Evolutionary conservation across 2,113 vertebrate species (phyloP).

Genomic region (Protobothrops flavoviridis): DNA sequence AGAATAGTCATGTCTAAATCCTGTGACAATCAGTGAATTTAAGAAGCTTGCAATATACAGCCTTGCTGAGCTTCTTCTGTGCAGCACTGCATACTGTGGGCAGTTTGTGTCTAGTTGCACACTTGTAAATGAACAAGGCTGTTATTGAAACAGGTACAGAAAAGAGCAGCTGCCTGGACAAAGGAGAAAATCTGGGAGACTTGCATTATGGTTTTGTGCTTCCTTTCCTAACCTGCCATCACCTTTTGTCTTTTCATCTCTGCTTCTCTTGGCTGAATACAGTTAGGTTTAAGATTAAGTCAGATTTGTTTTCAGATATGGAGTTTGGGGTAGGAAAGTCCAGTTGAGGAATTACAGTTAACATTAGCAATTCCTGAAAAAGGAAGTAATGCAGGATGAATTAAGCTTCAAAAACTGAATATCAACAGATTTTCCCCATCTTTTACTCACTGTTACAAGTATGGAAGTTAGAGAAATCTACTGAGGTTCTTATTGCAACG

Average conservation of each 20-base stretch:
- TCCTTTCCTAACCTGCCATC: neutral
- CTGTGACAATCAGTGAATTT: neutral
- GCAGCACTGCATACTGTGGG: neutral
- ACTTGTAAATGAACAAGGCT: neutral
- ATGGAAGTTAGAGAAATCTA: neutral
- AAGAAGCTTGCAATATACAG: neutral
- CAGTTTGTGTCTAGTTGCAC: neutral
- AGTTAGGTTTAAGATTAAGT: neutral
- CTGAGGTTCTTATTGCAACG: neutral
- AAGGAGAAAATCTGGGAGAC: neutral
- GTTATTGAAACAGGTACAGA: neutral
- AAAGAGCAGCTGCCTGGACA: neutral
- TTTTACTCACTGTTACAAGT: neutral
- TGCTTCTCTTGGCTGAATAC: neutral
- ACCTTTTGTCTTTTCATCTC: neutral
- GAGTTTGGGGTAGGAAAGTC: neutral
- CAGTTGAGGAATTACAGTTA: neutral
- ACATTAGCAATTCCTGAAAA: neutral
- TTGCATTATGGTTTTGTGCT: neutral
- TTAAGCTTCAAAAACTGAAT: neutral
- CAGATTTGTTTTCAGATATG: neutral
- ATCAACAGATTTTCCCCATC: neutral
- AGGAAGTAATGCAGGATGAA: neutral
- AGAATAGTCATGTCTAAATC: neutral
- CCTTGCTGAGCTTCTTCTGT: neutral